phyloP scores from a whole-genome alignment of 2,797 vertebrate species.

The Gymnodraco acuticeps region DNA sequence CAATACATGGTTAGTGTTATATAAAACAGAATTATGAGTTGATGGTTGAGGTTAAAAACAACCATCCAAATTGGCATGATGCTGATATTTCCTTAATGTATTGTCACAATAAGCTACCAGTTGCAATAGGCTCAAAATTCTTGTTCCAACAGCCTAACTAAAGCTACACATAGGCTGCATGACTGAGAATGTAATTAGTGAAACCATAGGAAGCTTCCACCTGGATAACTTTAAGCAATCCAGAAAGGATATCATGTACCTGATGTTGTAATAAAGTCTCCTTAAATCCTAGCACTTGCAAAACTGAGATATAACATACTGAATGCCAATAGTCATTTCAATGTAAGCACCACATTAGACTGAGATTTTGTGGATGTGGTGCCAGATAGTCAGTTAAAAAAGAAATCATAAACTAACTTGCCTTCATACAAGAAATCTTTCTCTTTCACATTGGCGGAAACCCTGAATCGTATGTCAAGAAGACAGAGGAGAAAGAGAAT shows the following conservation, averaged over 20 bases:
- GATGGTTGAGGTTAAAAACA: too few species aligned
- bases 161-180: background rate
- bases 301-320: background rate
- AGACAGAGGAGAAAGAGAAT: slow-evolving; percentile 3
- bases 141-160: too few species aligned
- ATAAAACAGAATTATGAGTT: too few species aligned
- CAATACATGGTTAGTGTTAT: background rate
- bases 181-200: slow-evolving; percentile 15
- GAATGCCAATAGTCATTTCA: background rate
- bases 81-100: background rate
- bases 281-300: background rate
- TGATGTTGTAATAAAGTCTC: background rate
- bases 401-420: too few species aligned
- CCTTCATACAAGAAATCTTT: too few species aligned
- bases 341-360: slow-evolving; percentile 4
- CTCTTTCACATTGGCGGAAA: too few species aligned
- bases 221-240: slow-evolving; percentile 1
- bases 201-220: slow-evolving; percentile 15
- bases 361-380: background rate
- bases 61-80: background rate
- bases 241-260: background rate
- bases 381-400: slow-evolving; percentile 12
- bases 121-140: background rate
- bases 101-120: background rate
- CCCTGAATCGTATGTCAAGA: slow-evolving; percentile 3